Evolutionary conservation across 1,140 invertebrate species (phyloP), one percentile per base, ranked within the genome.

Genomic region (Trypoxylus dichotomus): DNA sequence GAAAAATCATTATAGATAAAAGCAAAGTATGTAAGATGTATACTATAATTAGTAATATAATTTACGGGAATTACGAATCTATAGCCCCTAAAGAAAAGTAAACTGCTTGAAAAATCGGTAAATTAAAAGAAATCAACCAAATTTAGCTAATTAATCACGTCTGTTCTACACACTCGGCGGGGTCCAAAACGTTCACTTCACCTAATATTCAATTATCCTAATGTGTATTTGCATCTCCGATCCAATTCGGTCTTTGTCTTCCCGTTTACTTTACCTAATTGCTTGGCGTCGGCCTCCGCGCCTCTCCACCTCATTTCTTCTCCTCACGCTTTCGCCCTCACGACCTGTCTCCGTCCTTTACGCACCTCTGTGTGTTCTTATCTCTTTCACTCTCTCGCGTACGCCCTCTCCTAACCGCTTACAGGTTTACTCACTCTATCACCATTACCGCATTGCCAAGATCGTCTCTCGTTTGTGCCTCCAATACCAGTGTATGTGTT

Each of bases 121-220:
- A 68, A 68, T 68, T 68, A 68, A 68, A 29, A 1, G 60, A 68
- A 68, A 68, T 68, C 24, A 68, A 68, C 60, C 60, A 24, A 68
- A 68, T 68, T 68, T 68, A 68, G 60, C 72, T 84, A 85, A 85
- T 85, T 85, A 85, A 85, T 85, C 83, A 84, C 81, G 80, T 83
- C 83, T 77, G 74, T 76, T 82, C 76, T 79, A 82, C 74, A 84
- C 83, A 81, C 81, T 84, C 11, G 85, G 84, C 84, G 83, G 83
- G 83, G 82, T 83, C 85, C 84, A 24, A 85, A 85, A 85, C 84
- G 85, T 84, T 85, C 85, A 84, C 84, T 85, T 85, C 81, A 84
- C 83, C 85, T 85, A 85, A 85, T 85, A 84, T 85, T 85, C 85
- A 85, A 85, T 85, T 85, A 85, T 80, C 80, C 81, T 85, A 85